Evolutionary conservation across 2,797 vertebrate species (phyloP).

Genomic region (Crypturellus tataupa): DNA sequence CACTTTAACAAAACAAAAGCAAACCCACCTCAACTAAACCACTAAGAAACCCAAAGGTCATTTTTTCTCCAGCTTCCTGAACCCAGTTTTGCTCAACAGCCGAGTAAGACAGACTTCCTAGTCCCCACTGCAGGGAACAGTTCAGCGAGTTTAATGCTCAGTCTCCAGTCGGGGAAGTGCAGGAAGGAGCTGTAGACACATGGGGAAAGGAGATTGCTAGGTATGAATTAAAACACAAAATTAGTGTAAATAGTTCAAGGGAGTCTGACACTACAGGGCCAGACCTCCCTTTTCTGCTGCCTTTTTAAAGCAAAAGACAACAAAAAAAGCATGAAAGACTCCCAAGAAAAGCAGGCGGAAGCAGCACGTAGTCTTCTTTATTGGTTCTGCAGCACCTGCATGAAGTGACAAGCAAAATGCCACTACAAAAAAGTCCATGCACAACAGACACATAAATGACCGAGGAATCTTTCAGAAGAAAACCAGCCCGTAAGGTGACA

Average conservation of each 20-base stretch:
- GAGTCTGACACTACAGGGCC: not conserved
- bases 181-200: not conserved
- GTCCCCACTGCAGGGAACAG: rapidly evolving
- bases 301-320: not conserved
- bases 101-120: not conserved
- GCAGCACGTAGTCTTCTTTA: slow-evolving; percentile 37
- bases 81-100: too few relatives aligned
- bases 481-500: not conserved
- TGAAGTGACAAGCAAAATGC: slow-evolving; percentile 22
- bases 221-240: not conserved
- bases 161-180: not conserved
- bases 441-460: not conserved
- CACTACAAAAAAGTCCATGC: not conserved
- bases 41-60: not conserved
- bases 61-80: not conserved
- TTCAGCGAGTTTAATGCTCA: not conserved
- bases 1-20: not conserved
- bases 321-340: not conserved
- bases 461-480: slow-evolving; percentile 40
- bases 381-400: slow-evolving; percentile 40
- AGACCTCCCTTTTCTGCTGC: not conserved
- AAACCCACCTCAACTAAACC: not conserved
- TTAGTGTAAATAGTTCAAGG: too few relatives aligned
- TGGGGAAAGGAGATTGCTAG: not conserved
- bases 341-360: not conserved